Conservation (phyloP, 2,113 vertebrate genomes). For the Lichenostomus cassidix region DNA sequence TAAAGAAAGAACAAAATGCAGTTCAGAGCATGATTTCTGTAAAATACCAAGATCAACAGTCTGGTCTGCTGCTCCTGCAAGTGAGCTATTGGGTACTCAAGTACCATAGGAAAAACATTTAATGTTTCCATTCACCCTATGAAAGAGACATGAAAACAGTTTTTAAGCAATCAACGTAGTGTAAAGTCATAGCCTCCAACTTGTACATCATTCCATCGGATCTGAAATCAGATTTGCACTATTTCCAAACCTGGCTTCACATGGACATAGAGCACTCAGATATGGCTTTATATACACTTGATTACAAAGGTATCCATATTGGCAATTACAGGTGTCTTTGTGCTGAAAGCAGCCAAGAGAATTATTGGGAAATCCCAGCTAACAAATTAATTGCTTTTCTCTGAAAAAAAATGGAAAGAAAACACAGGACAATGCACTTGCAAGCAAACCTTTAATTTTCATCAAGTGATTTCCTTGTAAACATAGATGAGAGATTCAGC, state of each 20-base stretch:
- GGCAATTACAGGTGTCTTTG: neutral
- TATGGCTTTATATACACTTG: neutral
- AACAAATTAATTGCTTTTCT: neutral
- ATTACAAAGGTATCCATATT: fast-evolving
- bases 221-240: neutral
- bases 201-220: neutral
- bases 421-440: constrained; percentile 12
- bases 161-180: constrained; percentile 43
- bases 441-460: constrained; percentile 68
- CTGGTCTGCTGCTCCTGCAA: neutral
- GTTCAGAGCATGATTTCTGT: constrained; percentile 25
- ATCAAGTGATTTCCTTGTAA: constrained; percentile 10
- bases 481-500: neutral
- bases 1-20: constrained; percentile 47
- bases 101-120: constrained; percentile 47
- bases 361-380: neutral
- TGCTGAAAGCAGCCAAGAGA: neutral
- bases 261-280: neutral
- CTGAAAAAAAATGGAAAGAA: neutral
- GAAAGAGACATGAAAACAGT: constrained; percentile 22
- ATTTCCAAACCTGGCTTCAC: neutral
- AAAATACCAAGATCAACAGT: constrained; percentile 23
- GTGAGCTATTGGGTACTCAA: constrained; percentile 49
- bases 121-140: constrained; percentile 12
- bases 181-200: neutral